These are phyloP conservation scores for Paramacrobiotus metropolitanus DNA, from an alignment of 1,140 invertebrate species.

Conservation along the genomic window DNA sequence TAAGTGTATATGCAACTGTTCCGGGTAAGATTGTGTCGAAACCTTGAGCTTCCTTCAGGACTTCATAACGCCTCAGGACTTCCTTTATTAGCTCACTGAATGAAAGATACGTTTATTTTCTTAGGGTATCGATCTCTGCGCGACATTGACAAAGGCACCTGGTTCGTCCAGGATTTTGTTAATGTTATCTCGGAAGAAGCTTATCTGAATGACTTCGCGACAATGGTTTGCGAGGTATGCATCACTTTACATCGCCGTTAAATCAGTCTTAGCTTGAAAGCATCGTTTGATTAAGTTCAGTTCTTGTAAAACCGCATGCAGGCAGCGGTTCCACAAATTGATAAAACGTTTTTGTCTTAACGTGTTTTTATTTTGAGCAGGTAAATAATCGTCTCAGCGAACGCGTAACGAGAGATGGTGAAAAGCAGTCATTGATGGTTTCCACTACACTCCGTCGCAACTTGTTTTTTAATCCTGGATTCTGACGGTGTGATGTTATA, in stretches of 20 bases:
- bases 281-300: too few species aligned
- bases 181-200: not conserved
- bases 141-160: not conserved
- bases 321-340: too few species aligned
- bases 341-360: too few species aligned
- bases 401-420: not conserved
- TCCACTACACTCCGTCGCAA: not conserved
- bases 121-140: not conserved
- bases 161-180: not conserved
- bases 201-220: not conserved
- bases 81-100: not conserved
- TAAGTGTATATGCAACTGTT: not conserved
- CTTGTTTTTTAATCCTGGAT: not conserved
- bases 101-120: not conserved
- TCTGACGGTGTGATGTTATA: too few species aligned
- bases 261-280: too few species aligned
- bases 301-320: too few species aligned
- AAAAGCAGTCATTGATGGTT: not conserved
- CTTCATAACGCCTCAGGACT: too few species aligned
- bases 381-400: not conserved
- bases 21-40: not conserved
- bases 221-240: not conserved
- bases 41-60: too few species aligned
- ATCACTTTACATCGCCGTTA: too few species aligned
- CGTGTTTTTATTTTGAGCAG: not conserved